Conservation (phyloP, 2,797 vertebrate species). For the Ficedula albicollis region DNA sequence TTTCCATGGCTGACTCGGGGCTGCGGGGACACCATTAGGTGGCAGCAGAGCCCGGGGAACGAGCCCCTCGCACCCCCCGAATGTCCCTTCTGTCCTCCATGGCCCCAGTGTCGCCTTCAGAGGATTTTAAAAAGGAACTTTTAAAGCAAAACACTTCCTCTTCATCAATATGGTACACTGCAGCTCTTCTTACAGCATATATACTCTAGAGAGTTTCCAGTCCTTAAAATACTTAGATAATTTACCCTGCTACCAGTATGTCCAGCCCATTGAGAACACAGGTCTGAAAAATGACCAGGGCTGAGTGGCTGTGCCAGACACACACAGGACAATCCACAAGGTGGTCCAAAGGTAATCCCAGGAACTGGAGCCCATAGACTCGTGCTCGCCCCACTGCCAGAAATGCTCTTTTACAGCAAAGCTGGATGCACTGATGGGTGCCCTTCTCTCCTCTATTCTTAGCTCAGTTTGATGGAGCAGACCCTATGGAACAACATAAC, state of each 20-base stretch:
- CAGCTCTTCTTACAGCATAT: background rate
- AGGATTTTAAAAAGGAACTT: background rate
- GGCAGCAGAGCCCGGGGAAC: conserved; percentile 33
- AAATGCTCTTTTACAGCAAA: background rate
- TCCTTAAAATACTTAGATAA: background rate
- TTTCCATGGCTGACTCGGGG: background rate
- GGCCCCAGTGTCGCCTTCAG: background rate
- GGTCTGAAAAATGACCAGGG: background rate
- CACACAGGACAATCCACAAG: background rate
- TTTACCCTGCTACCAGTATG: accelerated
- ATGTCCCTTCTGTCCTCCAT: accelerated
- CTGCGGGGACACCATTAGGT: background rate
- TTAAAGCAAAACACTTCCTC: background rate
- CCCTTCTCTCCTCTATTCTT: background rate
- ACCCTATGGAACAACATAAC: background rate
- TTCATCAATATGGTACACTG: accelerated
- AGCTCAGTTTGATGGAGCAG: background rate
- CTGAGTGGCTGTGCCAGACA: background rate
- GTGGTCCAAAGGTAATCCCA: background rate
- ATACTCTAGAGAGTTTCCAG: background rate
- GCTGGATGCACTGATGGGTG: background rate
- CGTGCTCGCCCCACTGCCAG: background rate
- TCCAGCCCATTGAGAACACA: background rate
- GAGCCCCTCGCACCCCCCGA: background rate
- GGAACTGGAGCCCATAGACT: background rate